Evolutionary conservation across 1,140 invertebrate species (phyloP).

Genomic region (Formica exsecta): DNA sequence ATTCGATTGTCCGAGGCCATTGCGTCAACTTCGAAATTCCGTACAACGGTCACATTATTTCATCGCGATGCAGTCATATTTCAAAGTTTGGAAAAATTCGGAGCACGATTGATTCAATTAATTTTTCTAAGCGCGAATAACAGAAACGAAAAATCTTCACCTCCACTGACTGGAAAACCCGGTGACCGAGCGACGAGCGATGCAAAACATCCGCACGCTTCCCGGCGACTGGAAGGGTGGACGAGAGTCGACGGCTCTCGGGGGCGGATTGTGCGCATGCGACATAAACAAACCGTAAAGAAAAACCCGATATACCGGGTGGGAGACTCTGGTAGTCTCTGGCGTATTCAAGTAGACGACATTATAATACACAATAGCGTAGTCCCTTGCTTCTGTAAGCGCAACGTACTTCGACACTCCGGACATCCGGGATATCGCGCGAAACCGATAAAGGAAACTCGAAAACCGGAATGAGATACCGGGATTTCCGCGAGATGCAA

Average conservation of each 20-base stretch:
- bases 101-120: slow-evolving; percentile 3
- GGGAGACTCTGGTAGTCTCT: slow-evolving; percentile 32
- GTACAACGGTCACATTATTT: not conserved
- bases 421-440: slow-evolving; percentile 34
- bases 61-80: not conserved
- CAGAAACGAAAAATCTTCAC: slow-evolving; percentile 4
- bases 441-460: slow-evolving; percentile 16
- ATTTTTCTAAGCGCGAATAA: slow-evolving; percentile 13
- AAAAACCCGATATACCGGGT: slow-evolving; percentile 65
- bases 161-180: slow-evolving; percentile 51
- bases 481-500: slow-evolving; percentile 28
- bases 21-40: slow-evolving; percentile 1
- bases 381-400: slow-evolving; percentile 3
- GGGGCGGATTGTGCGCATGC: slow-evolving; percentile 76
- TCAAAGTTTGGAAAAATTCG: not conserved
- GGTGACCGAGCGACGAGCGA: slow-evolving; percentile 60
- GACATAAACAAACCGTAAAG: slow-evolving; percentile 80
- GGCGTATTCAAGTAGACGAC: slow-evolving; percentile 39
- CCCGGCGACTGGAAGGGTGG: slow-evolving; percentile 77
- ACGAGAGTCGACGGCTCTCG: slow-evolving; percentile 57
- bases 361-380: slow-evolving; percentile 56
- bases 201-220: slow-evolving; percentile 80
- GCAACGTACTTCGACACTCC: slow-evolving; percentile 26
- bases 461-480: not conserved
- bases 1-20: not conserved